Conservation (phyloP, 2,113 vertebrate species). For the Cacatua alba region DNA sequence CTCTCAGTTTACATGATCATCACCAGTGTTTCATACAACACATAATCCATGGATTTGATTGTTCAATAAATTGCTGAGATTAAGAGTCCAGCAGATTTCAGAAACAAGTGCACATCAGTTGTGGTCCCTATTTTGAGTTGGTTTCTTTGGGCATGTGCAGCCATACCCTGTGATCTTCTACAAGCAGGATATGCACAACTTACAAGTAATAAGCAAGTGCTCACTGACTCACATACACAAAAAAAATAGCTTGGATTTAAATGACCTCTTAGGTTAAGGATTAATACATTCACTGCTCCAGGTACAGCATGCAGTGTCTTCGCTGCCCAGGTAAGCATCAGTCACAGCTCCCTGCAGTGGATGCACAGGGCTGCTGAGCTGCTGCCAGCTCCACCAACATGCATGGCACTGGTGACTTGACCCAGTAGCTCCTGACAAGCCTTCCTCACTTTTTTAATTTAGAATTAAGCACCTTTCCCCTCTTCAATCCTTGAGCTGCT, state of each 20-base stretch:
- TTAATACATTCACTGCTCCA: background rate
- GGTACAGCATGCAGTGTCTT: background rate
- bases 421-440: background rate
- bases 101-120: background rate
- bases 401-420: background rate
- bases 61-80: background rate
- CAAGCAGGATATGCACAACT: background rate
- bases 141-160: background rate
- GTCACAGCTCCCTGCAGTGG: background rate
- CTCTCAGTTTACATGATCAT: background rate
- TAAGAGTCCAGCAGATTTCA: background rate
- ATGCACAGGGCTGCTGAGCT: background rate
- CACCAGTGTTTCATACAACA: background rate
- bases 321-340: background rate
- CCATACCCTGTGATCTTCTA: background rate
- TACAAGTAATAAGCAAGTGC: background rate
- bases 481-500: background rate
- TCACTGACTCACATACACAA: background rate
- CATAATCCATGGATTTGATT: background rate
- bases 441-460: background rate
- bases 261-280: background rate
- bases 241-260: background rate
- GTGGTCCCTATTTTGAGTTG: background rate
- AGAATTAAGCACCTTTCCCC: background rate
- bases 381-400: background rate